A percentile compares a stretch with the other conserved stretches of the same genome.
Conservation (phyloP, 2,888 invertebrate genomes). For the Zelleria hepariella region DNA sequence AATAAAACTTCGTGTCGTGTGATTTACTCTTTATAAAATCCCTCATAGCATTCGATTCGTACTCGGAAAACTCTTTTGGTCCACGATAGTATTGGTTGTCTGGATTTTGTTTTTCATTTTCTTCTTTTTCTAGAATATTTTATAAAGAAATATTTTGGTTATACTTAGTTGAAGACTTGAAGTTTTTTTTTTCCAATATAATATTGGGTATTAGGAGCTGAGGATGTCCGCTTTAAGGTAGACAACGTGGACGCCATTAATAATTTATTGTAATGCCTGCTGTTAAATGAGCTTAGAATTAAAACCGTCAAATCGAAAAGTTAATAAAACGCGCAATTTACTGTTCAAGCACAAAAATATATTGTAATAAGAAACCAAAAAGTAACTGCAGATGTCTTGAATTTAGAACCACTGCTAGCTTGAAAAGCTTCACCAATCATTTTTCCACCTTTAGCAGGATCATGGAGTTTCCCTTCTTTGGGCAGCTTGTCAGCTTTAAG, state of each 20-base stretch:
- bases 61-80: slow-evolving; percentile 61
- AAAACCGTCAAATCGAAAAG: background rate
- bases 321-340: background rate
- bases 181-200: too few relatives aligned
- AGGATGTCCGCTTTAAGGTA: too few relatives aligned
- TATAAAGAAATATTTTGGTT: too few relatives aligned
- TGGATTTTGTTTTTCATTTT: background rate
- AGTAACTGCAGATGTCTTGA: background rate
- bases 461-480: background rate
- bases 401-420: background rate
- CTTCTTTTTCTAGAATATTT: background rate
- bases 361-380: background rate
- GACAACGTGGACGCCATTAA: too few relatives aligned
- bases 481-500: background rate
- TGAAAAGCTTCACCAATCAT: too few relatives aligned
- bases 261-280: too few relatives aligned
- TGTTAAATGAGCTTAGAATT: too few relatives aligned
- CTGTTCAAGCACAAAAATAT: background rate
- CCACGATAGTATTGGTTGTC: slow-evolving; percentile 49
- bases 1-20: slow-evolving; percentile 55
- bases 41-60: slow-evolving; percentile 52
- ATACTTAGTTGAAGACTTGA: too few relatives aligned
- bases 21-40: slow-evolving; percentile 36
- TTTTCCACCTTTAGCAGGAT: background rate
- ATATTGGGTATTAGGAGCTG: too few relatives aligned